Base-by-base conservation (phyloP, 2,888 invertebrate genomes). In the Diarsia mendica region DNA sequence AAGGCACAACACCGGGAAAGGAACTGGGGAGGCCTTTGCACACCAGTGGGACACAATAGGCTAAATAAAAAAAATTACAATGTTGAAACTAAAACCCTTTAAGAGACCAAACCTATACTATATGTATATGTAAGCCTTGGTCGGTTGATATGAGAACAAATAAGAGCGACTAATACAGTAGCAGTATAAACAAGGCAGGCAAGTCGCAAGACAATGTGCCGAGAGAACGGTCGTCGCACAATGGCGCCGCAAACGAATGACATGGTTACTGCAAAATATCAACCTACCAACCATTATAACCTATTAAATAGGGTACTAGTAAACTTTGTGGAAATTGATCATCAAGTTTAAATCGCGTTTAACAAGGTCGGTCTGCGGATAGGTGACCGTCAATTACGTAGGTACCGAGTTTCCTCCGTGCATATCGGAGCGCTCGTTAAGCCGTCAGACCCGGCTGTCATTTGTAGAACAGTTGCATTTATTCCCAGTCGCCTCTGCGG, bases 131-230 rank as follows among this genome's bases (percentile, higher is more conserved):
- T n/a, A 44, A 55, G n/a, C 23, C 49, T 13, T 46, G 49, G 28
- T 67, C 13, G 46, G 64, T 65, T 33, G 63, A n/a, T 82, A 83
- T 67, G 69, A 75, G 60, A 55, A 75, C 72, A 82, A 81, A 79
- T 72, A 79, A 61, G 33, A 61, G 75, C 67, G 46, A 53, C 71
- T 83, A 60, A 67, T 64, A 67, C 61, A 51, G 71, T 11, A 71
- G 64, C 67, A 58, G 67, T 63, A 67, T 70, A 58, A 73, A 71
- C 84, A 60, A 60, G 55, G 39, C 39, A 58, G 69, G 18, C 70
- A 46, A 67, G 51, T 64, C 49, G 44, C 65, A 60, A 84, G 83
- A 83, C 84, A 84, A 78, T 81, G 84, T 61, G 77, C 77, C 39
- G 80, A 68, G 76, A 73, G 77, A 53, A 55, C 51, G 53, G 67